Evolutionary conservation across 2,797 vertebrate genomes (phyloP).

Genomic region (Galagoides demidoff): DNA sequence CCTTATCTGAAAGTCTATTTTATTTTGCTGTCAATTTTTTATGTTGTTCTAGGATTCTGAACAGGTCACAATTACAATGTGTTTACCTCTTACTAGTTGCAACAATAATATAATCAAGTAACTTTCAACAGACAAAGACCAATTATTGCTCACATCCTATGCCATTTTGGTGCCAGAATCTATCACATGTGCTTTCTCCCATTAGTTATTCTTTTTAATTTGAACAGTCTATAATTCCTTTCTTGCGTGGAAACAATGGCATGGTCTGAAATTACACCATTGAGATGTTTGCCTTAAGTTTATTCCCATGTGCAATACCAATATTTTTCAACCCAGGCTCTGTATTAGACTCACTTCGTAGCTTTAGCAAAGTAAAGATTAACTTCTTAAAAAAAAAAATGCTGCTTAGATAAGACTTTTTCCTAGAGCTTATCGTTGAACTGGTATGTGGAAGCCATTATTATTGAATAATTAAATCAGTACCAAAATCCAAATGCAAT

Average conservation of each 20-base stretch:
- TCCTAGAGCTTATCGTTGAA: background rate
- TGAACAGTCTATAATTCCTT: background rate
- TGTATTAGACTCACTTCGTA: background rate
- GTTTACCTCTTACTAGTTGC: background rate
- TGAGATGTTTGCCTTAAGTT: background rate
- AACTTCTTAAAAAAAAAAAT: background rate
- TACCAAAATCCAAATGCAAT: background rate
- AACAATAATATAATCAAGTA: background rate
- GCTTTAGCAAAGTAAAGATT: background rate
- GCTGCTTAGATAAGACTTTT: background rate
- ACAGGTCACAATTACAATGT: background rate
- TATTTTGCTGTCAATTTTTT: background rate
- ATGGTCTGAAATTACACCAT: background rate
- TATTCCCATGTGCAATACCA: background rate
- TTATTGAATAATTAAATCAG: slow-evolving; percentile 11
- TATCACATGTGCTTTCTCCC: background rate
- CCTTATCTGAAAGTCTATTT: background rate
- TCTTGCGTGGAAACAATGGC: background rate
- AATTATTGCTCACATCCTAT: background rate
- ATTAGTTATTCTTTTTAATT: background rate
- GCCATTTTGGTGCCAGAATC: background rate
- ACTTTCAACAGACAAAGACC: background rate
- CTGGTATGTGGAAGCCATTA: background rate
- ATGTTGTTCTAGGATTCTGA: background rate
- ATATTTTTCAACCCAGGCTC: background rate